Conservation (phyloP, 2,113 vertebrate genomes). For the Cyanoderma ruficeps region DNA sequence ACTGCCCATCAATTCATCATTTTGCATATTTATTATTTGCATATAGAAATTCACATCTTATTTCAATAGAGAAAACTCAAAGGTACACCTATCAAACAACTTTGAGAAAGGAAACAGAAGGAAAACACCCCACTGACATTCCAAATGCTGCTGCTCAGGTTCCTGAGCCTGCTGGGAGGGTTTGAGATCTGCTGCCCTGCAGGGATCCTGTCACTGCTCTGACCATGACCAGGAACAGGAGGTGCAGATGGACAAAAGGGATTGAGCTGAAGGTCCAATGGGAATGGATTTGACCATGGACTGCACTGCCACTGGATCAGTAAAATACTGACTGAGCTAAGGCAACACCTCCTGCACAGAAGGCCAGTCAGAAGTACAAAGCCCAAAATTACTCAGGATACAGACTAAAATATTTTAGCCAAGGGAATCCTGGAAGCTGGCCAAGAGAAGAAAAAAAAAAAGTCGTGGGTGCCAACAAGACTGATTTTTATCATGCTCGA, state of each 20-base stretch:
- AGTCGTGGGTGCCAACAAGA: background rate
- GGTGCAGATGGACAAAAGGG: background rate
- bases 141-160: background rate
- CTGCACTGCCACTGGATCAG: background rate
- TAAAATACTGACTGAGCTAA: background rate
- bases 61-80: background rate
- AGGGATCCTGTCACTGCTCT: background rate
- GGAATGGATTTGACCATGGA: background rate
- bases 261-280: background rate
- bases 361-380: background rate
- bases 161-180: background rate
- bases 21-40: background rate
- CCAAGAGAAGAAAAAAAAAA: background rate
- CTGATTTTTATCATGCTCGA: background rate
- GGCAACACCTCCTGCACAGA: background rate
- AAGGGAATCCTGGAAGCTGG: background rate
- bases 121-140: background rate
- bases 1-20: background rate
- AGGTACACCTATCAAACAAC: accelerated
- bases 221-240: background rate
- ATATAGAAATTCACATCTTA: background rate
- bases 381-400: background rate
- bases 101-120: background rate
- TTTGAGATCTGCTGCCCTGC: too few species aligned
- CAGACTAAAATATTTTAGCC: background rate